These are phyloP conservation scores for Theonella swinhoei DNA, from an alignment of 37 sponge, comb jelly and placozoan genomes.

Conservation along the genomic window DNA sequence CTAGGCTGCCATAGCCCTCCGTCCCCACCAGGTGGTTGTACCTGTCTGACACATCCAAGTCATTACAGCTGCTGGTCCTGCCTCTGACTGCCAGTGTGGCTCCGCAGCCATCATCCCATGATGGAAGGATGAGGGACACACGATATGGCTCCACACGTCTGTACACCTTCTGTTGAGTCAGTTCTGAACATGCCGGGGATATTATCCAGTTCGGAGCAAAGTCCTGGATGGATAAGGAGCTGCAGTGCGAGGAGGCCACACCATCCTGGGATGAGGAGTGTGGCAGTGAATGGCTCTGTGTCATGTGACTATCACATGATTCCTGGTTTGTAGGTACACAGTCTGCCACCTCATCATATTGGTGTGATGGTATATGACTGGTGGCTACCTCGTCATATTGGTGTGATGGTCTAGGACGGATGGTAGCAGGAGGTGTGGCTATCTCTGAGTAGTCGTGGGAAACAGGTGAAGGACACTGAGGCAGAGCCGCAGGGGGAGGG, in stretches of 20 bases:
- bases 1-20: background rate
- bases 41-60: background rate
- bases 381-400: too few species aligned
- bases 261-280: background rate
- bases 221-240: background rate
- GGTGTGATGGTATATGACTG: too few species aligned
- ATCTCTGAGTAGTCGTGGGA: background rate
- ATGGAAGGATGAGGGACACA: conserved; percentile 1
- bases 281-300: too few species aligned
- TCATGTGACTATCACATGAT: too few species aligned
- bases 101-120: background rate
- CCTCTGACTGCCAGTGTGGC: too few species aligned
- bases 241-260: background rate
- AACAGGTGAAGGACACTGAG: background rate
- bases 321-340: too few species aligned
- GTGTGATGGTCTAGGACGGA: too few species aligned
- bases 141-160: conserved; percentile 3
- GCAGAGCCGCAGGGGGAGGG: background rate
- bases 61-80: background rate
- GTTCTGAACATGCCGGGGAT: background rate
- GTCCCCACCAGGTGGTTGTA: background rate
- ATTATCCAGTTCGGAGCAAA: background rate
- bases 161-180: background rate
- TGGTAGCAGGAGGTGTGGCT: too few species aligned
- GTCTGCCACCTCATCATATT: too few species aligned